Conservation (phyloP, 2,797 vertebrate species). For the Danio aesculapii region DNA sequence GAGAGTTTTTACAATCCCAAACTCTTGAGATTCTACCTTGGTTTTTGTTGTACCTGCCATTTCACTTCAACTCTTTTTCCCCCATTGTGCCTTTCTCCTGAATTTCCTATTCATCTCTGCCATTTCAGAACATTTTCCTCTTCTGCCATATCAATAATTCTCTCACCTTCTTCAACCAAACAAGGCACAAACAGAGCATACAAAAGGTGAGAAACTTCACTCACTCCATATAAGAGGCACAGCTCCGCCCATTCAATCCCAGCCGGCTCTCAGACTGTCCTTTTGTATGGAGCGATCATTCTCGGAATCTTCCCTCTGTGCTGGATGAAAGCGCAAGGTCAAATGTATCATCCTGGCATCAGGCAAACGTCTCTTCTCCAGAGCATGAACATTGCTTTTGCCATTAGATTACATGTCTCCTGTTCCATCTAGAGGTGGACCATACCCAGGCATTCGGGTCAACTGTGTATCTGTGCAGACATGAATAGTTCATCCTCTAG, state of each 20-base stretch:
- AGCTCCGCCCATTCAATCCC: not conserved
- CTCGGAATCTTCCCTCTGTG: constrained; percentile 33
- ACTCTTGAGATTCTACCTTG: not conserved
- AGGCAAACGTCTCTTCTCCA: constrained; percentile 34
- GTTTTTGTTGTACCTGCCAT: constrained; percentile 1
- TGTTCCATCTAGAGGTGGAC: constrained; percentile 17
- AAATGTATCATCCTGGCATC: constrained; percentile 46
- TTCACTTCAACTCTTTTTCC: not conserved
- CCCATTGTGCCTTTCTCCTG: no score
- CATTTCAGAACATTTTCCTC: constrained; percentile 10
- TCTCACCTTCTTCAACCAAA: not conserved
- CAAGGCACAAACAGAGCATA: not conserved
- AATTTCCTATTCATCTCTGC: not conserved
- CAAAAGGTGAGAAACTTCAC: not conserved
- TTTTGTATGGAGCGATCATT: constrained; percentile 27
- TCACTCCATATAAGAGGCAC: not conserved
- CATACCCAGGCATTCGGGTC: constrained; percentile 8
- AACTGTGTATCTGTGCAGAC: constrained; percentile 20
- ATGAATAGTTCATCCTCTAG: constrained; percentile 23
- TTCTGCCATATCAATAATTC: not conserved
- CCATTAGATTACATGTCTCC: constrained; percentile 28
- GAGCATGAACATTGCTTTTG: constrained; percentile 29
- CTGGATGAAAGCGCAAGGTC: constrained; percentile 49
- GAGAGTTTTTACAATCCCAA: not conserved
- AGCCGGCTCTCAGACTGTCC: constrained; percentile 8